Evolutionary conservation across 2,888 invertebrate species (phyloP), one percentile per base, ranked within the genome.

Genomic region (Amphiduros pacificus): DNA sequence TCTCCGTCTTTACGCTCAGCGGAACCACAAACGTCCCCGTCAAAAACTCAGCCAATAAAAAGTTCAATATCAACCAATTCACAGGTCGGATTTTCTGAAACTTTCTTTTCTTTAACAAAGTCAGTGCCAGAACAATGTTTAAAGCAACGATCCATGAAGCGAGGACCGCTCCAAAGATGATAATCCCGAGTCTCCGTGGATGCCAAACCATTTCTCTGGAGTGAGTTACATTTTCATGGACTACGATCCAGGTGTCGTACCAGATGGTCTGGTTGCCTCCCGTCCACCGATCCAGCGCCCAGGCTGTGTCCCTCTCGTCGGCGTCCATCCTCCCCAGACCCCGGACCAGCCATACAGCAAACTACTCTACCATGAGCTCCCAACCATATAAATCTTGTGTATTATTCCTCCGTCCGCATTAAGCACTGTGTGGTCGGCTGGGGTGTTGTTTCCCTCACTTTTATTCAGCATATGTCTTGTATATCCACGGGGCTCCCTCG

Each of bases 1-100:
- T 26, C 31, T 64, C 64, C 6, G 61, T 62, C 27, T 52, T 56
- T 29, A 64, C 62, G 20, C 55, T 61, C 1, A 62, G 58, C 22
- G 64, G 64, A 5, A 64, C 56, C 14, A 64, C 59, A 28, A 64
- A 62, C 27, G 48, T 41, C 22, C 61, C 58, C 27, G 62, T 52
- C 41, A 58, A 41, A 26, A 64, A 32, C 29, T 59, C 57, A 20
- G 52, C 62, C 9, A 62, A 29, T 14, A 50, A 28, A 28, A 62
- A 64, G 52, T 64, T 64, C 17, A 62, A 29, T 40, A 62, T 44
- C 28, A 64, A 55, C 52, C 36, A 28, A 24, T 59, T 59, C 6
- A 41, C 24, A 17, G 51, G 52, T 6, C 53, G 52, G 3, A 59
- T 48, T 6, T 44, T 40, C 22, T 48, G 41, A 17, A 52, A 31